A percentile compares a stretch with the other conserved stretches of the same genome.
Conservation (phyloP, 2,888 invertebrate species). For the Cremastinae sp. region DNA sequence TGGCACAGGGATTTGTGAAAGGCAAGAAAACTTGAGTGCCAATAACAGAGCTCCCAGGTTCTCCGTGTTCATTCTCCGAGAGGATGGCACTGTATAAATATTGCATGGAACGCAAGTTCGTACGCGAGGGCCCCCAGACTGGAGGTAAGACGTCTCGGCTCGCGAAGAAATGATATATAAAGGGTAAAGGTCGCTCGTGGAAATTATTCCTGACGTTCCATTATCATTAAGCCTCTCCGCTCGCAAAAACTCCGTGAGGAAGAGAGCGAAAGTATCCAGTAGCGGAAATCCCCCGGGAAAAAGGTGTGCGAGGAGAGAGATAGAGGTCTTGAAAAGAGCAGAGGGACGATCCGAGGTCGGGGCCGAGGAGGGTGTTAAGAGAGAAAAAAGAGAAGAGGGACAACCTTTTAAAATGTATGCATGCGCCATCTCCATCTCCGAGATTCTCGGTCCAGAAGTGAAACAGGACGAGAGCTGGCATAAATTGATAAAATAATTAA, state of each 20-base stretch:
- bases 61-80: too few species aligned
- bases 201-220: slow-evolving; percentile 69
- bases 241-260: slow-evolving; percentile 57
- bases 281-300: slow-evolving; percentile 17
- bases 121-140: slow-evolving; percentile 37
- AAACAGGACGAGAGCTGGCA: slow-evolving; percentile 37
- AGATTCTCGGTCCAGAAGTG: slow-evolving; percentile 42
- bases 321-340: slow-evolving; percentile 19
- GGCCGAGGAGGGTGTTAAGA: slow-evolving; percentile 18
- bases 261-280: slow-evolving; percentile 11
- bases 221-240: slow-evolving; percentile 66
- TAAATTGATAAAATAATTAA: slow-evolving; percentile 46
- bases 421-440: slow-evolving; percentile 10
- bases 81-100: background rate
- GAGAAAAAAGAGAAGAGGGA: slow-evolving; percentile 26
- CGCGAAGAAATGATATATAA: slow-evolving; percentile 3
- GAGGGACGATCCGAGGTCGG: slow-evolving; percentile 33
- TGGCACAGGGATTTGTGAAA: too few species aligned
- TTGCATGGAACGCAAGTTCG: slow-evolving; percentile 35
- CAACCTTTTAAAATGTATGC: slow-evolving; percentile 45
- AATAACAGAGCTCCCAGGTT: too few species aligned
- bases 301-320: slow-evolving; percentile 32
- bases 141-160: slow-evolving; percentile 10
- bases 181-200: slow-evolving; percentile 39
- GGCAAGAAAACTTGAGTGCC: too few species aligned